phyloP scores from a whole-genome alignment of 2,113 vertebrate genomes.

The Nothocercus nigrocapillus region DNA sequence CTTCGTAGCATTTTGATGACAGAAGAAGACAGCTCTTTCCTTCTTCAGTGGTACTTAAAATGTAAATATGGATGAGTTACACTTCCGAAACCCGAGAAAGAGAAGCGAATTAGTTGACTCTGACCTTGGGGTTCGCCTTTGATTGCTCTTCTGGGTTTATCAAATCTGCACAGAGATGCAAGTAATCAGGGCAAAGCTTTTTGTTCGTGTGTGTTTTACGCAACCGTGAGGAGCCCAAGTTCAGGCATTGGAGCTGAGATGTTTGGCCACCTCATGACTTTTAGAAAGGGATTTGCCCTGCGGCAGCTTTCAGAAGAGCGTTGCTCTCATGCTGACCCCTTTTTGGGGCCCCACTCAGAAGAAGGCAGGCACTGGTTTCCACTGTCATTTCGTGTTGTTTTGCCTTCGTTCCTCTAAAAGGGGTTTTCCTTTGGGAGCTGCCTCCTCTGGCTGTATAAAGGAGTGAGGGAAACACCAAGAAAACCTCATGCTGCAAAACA shows the following conservation, averaged over 20 bases:
- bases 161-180: not conserved
- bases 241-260: not conserved
- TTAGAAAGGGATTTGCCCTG: not conserved
- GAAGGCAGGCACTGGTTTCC: not conserved
- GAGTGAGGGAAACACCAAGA: not conserved
- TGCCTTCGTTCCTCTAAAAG: not conserved
- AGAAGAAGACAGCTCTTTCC: not conserved
- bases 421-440: not conserved
- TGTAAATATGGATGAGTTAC: not conserved
- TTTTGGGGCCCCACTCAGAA: not conserved
- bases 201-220: not conserved
- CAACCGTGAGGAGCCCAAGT: fast-evolving
- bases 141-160: not conserved
- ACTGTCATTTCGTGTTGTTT: not conserved
- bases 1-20: not conserved
- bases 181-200: not conserved
- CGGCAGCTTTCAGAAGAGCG: not conserved
- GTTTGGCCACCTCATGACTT: not conserved
- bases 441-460: not conserved
- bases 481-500: not conserved
- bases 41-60: not conserved
- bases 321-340: not conserved
- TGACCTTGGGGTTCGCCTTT: not conserved
- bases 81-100: not conserved
- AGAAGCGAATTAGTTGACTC: fast-evolving